Conservation (phyloP, 2,888 invertebrate genomes). For the Seira ritae region DNA sequence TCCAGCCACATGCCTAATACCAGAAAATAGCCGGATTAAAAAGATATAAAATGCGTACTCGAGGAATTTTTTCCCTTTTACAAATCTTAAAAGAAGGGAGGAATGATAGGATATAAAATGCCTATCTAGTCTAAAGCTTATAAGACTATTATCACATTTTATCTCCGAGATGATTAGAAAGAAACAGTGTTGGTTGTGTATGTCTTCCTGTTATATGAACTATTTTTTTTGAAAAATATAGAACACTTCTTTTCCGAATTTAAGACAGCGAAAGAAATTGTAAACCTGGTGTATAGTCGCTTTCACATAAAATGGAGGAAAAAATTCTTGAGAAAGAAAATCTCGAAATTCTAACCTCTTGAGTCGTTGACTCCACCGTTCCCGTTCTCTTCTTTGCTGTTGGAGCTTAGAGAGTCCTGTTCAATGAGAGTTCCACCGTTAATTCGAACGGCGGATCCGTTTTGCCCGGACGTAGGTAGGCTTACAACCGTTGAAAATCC, state of each 20-base stretch:
- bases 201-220: slow-evolving; percentile 8
- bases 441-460: slow-evolving; percentile 73
- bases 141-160: slow-evolving; percentile 16
- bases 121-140: not conserved
- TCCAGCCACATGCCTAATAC: slow-evolving; percentile 16
- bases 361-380: slow-evolving; percentile 67
- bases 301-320: not conserved
- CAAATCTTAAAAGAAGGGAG: not conserved
- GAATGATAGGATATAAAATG: not conserved
- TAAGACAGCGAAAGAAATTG: not conserved
- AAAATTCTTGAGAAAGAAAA: slow-evolving; percentile 37
- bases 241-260: not conserved
- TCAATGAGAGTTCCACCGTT: slow-evolving; percentile 73
- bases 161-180: slow-evolving; percentile 4
- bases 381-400: slow-evolving; percentile 73
- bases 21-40: slow-evolving; percentile 16
- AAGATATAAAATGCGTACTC: not conserved
- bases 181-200: slow-evolving; percentile 1
- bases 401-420: slow-evolving; percentile 73
- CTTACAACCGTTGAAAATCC: slow-evolving; percentile 73
- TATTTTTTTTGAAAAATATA: slow-evolving; percentile 12
- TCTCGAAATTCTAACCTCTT: slow-evolving; percentile 62
- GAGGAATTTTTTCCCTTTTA: not conserved
- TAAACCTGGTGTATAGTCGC: not conserved
- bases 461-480: slow-evolving; percentile 71